Base-by-base conservation (phyloP, 2,113 vertebrate species). In the Python bivittatus region DNA sequence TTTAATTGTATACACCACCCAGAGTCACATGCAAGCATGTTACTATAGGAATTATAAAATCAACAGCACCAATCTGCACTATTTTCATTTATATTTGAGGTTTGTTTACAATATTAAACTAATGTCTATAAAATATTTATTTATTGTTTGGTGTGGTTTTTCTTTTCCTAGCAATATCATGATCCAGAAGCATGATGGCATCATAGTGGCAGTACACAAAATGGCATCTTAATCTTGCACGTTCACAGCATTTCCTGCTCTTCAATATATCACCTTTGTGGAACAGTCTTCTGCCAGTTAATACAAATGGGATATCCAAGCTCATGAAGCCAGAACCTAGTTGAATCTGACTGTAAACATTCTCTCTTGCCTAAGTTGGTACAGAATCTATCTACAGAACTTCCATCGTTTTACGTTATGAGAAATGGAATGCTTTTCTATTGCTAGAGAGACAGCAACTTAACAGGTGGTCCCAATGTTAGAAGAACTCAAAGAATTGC, bases 141-240 rank as follows among this genome's bases (percentile, higher is more conserved):
- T 72, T 8, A 10, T 79, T 79, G 33, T 22, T 25, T 10, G 17
- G 56, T 79, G 58, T 48, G 29, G 57, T 88, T 93, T 92, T 97
- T 64, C 92, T n/a, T n/a, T n/a, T n/a, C n/a, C n/a, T n/a, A 99
- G 99, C 95, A 99, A 98, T 68, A 98, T 99, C 93, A 98, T 99
- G 97, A 98, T 99, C 97, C 98, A 98, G 97, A 98, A 97, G 90
- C 99, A 99, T 0, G 99, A 99, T 85, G 98, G 97, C 96, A 98
- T 99, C 97, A 99, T 99, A 0, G 97, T 99, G 38, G 99, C 99
- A 9, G 98, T 99, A 93, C 99, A 99, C 96, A 99, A 99, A 96
- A 98, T 99, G 96, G 97, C 98, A 25, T 98, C 98, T 12, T 99
- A 97, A 99, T 93, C 22, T 42, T 48, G 0, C 15, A 9, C 0